Evolutionary conservation across 2,797 vertebrate genomes (phyloP), one percentile per base, ranked within the genome.

Genomic region (Clarias platycephalus): DNA sequence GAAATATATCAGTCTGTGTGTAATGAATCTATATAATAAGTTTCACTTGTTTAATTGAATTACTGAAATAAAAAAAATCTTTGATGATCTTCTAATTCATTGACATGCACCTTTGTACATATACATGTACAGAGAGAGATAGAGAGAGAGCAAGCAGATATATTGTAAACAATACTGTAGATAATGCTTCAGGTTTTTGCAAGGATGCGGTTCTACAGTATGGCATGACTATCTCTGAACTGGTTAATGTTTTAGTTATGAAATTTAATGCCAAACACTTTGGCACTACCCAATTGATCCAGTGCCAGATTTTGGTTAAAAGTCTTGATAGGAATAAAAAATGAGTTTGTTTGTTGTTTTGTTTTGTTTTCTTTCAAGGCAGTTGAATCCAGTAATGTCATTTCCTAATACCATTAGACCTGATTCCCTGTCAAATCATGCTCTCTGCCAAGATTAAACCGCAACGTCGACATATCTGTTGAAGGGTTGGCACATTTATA

Each of bases 401-500:
- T 83, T 80, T 86, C 66, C 66, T 40, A 81, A 85, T 60, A 63
- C 78, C 76, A 72, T 85, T 87, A 84, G 72, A 24, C 67, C 71
- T 66, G 53, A 74, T 60, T 80, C 57, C n/a, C 77, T 87, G 68
- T 88, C 71, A 81, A 85, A 85, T 72, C 68, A 66, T 67, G 85
- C 34, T 34, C 76, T 15, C 1, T 81, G 83, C 84, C 87, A 91
- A 83, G 87, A 85, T 88, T 86, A 91, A 89, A 90, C 53, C 76
- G 83, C 87, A 87, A 85, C 81, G 85, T 87, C 86, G n/a, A 90
- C 84, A 85, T 71, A 84, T 86, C 84, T 58, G 89, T 85, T 86
- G 28, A 74, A 76, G 60, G 63, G 78, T 90, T 83, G 81, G 70
- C 81, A 63, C 81, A 90, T 92, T 92, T 81, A 92, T 93, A 90